phyloP scores from a whole-genome alignment of 2,888 invertebrate genomes.

The Blera fallax region DNA sequence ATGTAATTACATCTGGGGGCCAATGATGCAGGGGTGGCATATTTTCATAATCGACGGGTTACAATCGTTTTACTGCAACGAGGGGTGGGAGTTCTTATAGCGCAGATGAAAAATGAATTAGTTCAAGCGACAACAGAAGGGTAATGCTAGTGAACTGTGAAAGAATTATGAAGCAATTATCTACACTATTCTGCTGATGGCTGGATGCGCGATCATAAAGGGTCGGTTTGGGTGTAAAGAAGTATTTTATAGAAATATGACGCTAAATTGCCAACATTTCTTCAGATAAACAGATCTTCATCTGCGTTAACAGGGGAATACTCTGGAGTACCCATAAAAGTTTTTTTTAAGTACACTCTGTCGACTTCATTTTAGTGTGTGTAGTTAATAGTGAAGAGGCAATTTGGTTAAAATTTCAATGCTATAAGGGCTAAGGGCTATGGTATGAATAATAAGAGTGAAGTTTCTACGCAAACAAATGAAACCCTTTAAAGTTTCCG shows the following conservation, averaged over 20 bases:
- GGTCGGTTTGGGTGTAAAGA: not conserved
- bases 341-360: too few relatives aligned
- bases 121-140: not conserved
- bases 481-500: too few relatives aligned
- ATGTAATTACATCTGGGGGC: conserved; percentile 38
- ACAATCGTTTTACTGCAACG: not conserved
- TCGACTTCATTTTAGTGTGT: too few relatives aligned
- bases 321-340: too few relatives aligned
- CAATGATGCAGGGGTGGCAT: conserved; percentile 8
- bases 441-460: too few relatives aligned
- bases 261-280: not conserved
- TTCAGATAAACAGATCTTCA: not conserved
- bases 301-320: not conserved
- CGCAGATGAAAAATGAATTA: not conserved
- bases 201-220: not conserved
- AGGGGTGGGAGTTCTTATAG: not conserved
- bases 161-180: conserved; percentile 28
- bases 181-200: not conserved
- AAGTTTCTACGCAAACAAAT: too few relatives aligned
- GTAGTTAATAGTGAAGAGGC: too few relatives aligned
- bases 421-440: too few relatives aligned
- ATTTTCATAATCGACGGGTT: conserved; percentile 46
- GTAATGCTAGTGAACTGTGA: not conserved
- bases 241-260: not conserved
- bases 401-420: too few relatives aligned